Conservation (phyloP, 1,140 invertebrate genomes). For the Drosophila equinoxialis region DNA sequence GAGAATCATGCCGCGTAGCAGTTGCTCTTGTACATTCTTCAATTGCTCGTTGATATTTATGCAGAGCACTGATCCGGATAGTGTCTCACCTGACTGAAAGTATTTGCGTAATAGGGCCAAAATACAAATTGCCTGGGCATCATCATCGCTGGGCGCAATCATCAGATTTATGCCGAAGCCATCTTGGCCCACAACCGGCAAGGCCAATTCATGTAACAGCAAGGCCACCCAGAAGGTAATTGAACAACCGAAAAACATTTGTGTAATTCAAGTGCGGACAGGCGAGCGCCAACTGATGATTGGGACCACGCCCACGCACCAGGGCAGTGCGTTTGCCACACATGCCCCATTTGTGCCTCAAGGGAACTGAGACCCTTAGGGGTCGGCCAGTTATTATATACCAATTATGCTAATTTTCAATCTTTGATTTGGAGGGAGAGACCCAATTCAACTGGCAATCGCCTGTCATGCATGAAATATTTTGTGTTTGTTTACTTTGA, state of each 20-base stretch:
- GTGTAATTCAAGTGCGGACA: slow-evolving; percentile 45
- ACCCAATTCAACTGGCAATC: slow-evolving; percentile 10
- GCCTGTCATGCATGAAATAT: slow-evolving; percentile 31
- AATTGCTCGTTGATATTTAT: slow-evolving; percentile 53
- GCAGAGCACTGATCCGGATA: slow-evolving; percentile 65
- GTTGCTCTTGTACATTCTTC: slow-evolving; percentile 43
- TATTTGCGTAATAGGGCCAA: slow-evolving; percentile 69
- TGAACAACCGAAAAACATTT: slow-evolving; percentile 21
- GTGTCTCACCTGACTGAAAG: slow-evolving; percentile 61
- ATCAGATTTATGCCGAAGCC: slow-evolving; percentile 75
- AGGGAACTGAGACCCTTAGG: slow-evolving; percentile 24
- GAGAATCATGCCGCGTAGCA: slow-evolving; percentile 49
- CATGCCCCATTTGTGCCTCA: slow-evolving; percentile 25
- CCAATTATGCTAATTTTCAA: slow-evolving; percentile 75
- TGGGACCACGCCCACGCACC: slow-evolving; percentile 47
- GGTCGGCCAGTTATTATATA: slow-evolving; percentile 54
- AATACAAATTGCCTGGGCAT: slow-evolving; percentile 50
- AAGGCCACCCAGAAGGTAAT: slow-evolving; percentile 27
- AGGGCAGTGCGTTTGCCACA: slow-evolving; percentile 2
- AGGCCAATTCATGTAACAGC: slow-evolving; percentile 22
- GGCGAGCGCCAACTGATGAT: slow-evolving; percentile 49
- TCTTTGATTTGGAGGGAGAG: slow-evolving; percentile 35
- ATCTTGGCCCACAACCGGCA: neutral
- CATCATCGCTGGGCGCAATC: slow-evolving; percentile 51
- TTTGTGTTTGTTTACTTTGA: slow-evolving; percentile 45